Conservation (phyloP, 2,113 vertebrate species). For the Pteronura brasiliensis region DNA sequence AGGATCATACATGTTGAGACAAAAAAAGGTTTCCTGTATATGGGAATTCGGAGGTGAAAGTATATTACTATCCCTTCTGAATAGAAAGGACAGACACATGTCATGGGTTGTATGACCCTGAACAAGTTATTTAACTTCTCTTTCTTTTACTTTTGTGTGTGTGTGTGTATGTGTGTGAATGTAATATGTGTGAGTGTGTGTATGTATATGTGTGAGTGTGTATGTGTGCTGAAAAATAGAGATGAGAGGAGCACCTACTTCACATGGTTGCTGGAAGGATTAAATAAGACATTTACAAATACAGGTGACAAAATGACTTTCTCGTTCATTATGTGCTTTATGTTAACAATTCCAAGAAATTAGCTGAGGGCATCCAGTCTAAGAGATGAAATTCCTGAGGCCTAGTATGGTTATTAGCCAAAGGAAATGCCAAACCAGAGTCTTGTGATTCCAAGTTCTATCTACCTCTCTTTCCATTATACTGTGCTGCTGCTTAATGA, state of each 20-base stretch:
- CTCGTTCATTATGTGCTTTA: neutral
- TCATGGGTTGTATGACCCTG: neutral
- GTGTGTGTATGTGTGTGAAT: neutral
- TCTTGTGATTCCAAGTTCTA: neutral
- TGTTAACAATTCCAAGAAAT: neutral
- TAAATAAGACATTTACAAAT: constrained; percentile 25
- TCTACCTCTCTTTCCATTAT: neutral
- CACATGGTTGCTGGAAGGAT: neutral
- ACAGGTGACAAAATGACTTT: neutral
- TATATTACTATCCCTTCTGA: neutral
- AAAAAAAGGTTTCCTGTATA: neutral
- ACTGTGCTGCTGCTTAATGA: neutral
- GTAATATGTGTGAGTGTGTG: neutral
- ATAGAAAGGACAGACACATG: neutral
- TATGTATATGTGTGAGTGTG: neutral
- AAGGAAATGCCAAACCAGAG: neutral
- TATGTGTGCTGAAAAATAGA: neutral
- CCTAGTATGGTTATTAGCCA: neutral
- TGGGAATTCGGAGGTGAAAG: neutral
- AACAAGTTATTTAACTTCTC: neutral
- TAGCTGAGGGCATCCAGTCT: neutral
- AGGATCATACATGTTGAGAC: neutral
- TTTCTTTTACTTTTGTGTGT: neutral
- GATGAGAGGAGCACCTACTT: neutral
- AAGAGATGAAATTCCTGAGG: neutral